Evolutionary conservation across 2,113 vertebrate species (phyloP), one percentile per base, ranked within the genome.

Genomic region (Tauraco erythrolophus): DNA sequence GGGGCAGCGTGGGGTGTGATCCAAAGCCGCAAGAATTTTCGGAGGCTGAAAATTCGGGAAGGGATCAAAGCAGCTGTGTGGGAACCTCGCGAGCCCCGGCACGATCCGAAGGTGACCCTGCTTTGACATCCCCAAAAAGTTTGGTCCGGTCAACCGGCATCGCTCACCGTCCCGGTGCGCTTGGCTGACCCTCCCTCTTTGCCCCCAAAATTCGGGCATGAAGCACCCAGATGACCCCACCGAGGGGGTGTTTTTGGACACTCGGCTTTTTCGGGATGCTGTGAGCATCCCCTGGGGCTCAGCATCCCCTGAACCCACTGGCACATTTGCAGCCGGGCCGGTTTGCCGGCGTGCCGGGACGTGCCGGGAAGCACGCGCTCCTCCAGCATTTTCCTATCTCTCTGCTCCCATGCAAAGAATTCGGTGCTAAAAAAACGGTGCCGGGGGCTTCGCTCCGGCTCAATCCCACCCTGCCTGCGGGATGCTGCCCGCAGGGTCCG

Each of bases 121-220:
- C 41, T 62, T 7, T 51, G 94, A 66, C 91, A 81, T 39, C 60
- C 78, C 50, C 11, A 4, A 54, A 81, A 70, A 3, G 3, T 1
- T 0, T 1, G 10, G 17, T 62, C 57, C 23, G 0, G 45, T 60
- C 75, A 1, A 1, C 16, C 0, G 1, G 43, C 71, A 6, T 4
- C 19, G 0, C 53, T 84, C 39, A 2, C 35, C n/a, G 1, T 19
- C 22, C 37, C 0, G 0, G 8, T 0, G 1, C 1, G 0, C 31
- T 31, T 14, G 46, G 41, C 27, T 39, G 28, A n/a, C 17, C 7
- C 7, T 27, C 16, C 3, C 28, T 31, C 7, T 2, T 43, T 43
- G 0, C 6, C 13, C 43, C 57, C 43, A 15, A 56, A 89, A 28
- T 0, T 0, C 11, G 5, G 19, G 2, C 10, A 50, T 14, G 22